Base-by-base conservation (phyloP, 2,797 vertebrate genomes). In the Cygnus olor region DNA sequence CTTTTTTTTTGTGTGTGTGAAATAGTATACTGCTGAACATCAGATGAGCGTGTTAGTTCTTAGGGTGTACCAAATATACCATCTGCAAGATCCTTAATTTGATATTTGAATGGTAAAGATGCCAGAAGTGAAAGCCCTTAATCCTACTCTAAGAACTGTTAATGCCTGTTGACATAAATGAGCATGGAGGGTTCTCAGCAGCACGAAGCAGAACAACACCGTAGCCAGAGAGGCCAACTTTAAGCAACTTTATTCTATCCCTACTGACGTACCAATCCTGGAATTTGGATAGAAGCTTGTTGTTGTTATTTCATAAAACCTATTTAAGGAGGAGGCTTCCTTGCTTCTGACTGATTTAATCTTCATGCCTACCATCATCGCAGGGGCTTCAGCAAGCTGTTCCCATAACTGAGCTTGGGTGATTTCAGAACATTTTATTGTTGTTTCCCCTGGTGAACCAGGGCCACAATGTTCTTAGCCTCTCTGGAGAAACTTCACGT, bases 391-490 rank as follows among this genome's bases (percentile, higher is more conserved):
- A 66, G 73, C 63, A 77, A 80, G 38, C 53, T 0, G 0, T 90
- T 78, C n/a, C 80, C 32, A 21, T 80, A 93, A 87, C 56, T 51
- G 44, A 58, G 76, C 90, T 92, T 72, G 79, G 84, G 57, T 85
- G 7, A 74, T 85, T 94, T 94, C 58, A 47, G 54, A 85, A 27
- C 65, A 61, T 83, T 92, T 91, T 73, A 68, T 71, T 92, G 61
- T 74, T 14, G 21, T 71, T 85, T 90, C 45, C 38, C 89, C 38
- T 76, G 45, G 72, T 87, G 82, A 85, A 61, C 54, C 18, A 44
- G 78, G 82, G 58, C 65, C 30, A 45, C 70, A 36, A 27, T 86
- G 76, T 69, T 80, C 72, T 79, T 47, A 51, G 34, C n/a, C 63
- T 76, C 77, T 86, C 76, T 81, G 73, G 51, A 83, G 54, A n/a